These are phyloP conservation scores for Chaetura pelagica DNA, from an alignment of 2,113 vertebrate genomes.

Conservation along the genomic window DNA sequence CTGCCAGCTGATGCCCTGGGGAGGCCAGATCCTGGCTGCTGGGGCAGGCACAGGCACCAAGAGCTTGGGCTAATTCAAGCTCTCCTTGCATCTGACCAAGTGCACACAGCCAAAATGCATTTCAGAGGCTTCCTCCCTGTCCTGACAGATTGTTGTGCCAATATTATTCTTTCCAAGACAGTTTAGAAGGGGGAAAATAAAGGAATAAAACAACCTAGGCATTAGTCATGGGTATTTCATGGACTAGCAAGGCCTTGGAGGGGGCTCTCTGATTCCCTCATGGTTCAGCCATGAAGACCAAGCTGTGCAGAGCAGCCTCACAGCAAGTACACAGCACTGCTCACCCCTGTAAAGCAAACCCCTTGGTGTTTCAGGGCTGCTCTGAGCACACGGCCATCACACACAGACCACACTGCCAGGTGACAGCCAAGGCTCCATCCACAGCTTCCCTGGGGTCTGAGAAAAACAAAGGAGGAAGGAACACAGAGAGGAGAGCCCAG, in stretches of 20 bases:
- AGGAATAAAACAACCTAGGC: neutral
- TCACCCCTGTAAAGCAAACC: neutral
- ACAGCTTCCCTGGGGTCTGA: neutral
- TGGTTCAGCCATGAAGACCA: neutral
- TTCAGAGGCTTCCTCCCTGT: neutral
- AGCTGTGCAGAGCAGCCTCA: neutral
- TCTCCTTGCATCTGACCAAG: neutral
- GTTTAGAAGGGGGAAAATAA: neutral
- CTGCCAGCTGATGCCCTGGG: neutral
- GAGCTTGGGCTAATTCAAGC: neutral
- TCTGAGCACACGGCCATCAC: accelerated
- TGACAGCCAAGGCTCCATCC: neutral
- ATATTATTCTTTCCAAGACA: neutral
- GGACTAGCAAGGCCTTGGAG: neutral
- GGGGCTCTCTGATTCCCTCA: accelerated
- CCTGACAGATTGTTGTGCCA: neutral
- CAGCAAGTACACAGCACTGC: neutral
- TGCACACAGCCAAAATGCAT: neutral
- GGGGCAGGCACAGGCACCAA: neutral
- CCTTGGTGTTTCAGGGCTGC: neutral
- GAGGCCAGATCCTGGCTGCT: neutral
- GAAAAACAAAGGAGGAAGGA: neutral
- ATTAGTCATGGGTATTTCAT: neutral
- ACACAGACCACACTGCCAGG: accelerated
- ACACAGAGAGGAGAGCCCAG: neutral